A percentile compares a stretch with the other conserved stretches of the same genome.
These are phyloP conservation scores for Chrysodeixis includens DNA, from an alignment of 2,888 invertebrate genomes.

Conservation along the genomic window DNA sequence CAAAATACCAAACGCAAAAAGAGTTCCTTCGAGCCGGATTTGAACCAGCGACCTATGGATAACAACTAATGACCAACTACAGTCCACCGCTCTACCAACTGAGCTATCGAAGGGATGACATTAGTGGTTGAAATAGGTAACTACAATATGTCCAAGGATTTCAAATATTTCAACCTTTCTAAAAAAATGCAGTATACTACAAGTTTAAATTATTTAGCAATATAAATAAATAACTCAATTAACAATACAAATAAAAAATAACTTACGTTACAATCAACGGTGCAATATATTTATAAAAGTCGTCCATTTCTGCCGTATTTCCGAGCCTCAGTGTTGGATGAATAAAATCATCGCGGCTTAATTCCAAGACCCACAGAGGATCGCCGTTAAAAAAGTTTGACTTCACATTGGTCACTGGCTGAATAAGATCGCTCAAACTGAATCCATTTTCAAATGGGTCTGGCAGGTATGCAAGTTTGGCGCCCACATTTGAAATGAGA, in stretches of 20 bases:
- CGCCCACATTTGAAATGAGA: conserved; percentile 31
- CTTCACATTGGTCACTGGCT: not conserved
- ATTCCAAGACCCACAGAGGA: conserved; percentile 67
- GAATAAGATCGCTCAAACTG: not conserved
- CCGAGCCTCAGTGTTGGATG: conserved; percentile 59
- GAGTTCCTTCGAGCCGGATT: conserved; percentile 89
- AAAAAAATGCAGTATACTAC: no score
- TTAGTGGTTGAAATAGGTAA: fast-evolving
- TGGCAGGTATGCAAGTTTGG: conserved; percentile 22
- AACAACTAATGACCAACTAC: conserved; percentile 70
- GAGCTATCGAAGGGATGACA: conserved; percentile 86
- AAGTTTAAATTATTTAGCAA: not conserved
- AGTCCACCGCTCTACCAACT: conserved; percentile 90
- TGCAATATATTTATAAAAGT: conserved; percentile 57
- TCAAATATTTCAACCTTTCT: no score
- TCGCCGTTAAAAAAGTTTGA: conserved; percentile 29
- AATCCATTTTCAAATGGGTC: not conserved
- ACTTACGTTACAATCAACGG: conserved; percentile 60
- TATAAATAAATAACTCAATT: not conserved
- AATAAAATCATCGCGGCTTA: conserved; percentile 60
- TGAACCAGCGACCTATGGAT: conserved; percentile 91
- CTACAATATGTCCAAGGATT: no score
- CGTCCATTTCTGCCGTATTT: conserved; percentile 53
- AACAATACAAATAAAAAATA: not conserved
- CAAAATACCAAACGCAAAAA: conserved; percentile 40